phyloP scores from a whole-genome alignment of 1,140 invertebrate genomes.

The Telenomus remus region DNA sequence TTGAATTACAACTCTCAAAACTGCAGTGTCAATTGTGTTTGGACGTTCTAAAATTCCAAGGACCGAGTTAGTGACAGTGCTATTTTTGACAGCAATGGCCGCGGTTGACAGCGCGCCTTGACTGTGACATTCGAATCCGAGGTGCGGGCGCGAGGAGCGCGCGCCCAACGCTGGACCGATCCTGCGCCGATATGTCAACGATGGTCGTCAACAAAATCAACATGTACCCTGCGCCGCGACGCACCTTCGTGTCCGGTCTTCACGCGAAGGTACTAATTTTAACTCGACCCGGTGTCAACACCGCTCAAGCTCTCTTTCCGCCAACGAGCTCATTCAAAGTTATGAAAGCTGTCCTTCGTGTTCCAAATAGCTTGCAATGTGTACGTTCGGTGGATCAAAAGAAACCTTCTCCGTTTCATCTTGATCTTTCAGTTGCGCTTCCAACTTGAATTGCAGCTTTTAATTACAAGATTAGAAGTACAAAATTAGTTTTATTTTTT shows the following conservation, averaged over 20 bases:
- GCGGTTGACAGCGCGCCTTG: constrained; percentile 15
- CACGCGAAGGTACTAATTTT: constrained; percentile 64
- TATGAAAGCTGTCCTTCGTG: not conserved
- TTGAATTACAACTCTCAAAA: not conserved
- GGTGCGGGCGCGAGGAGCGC: constrained; percentile 10
- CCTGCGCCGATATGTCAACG: constrained; percentile 63
- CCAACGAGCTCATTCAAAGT: not conserved
- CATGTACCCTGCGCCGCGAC: constrained; percentile 66
- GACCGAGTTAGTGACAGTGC: constrained; percentile 3
- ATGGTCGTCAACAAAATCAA: constrained; percentile 71
- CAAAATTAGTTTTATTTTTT: too few species aligned
- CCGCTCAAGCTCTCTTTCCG: constrained; percentile 4
- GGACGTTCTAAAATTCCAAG: too few species aligned
- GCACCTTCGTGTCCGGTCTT: constrained; percentile 65
- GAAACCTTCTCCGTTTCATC: too few species aligned
- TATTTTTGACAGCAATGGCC: constrained; percentile 11
- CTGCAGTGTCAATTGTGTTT: not conserved
- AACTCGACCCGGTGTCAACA: constrained; percentile 9
- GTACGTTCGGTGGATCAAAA: too few species aligned
- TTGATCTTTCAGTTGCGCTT: too few species aligned
- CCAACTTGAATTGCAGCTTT: too few species aligned
- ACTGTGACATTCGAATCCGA: constrained; percentile 25
- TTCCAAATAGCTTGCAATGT: too few species aligned
- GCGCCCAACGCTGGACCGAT: constrained; percentile 18
- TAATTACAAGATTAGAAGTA: too few species aligned